A percentile compares a stretch with the other conserved stretches of the same genome.
phyloP scores from a whole-genome alignment of 2,888 invertebrate genomes.

The Tridacna gigas region DNA sequence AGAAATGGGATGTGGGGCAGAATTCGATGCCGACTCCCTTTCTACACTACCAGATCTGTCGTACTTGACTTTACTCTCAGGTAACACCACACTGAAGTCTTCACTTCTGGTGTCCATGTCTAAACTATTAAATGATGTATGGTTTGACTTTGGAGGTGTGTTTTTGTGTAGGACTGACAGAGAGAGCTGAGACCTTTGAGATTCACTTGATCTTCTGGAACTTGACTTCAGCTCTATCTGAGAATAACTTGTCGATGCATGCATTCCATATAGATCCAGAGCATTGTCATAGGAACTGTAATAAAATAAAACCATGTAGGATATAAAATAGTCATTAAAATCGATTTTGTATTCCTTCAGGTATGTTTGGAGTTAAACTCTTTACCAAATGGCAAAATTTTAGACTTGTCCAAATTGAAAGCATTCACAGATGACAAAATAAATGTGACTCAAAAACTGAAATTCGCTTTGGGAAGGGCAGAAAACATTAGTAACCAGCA shows the following conservation, averaged over 20 bases:
- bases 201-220: neutral
- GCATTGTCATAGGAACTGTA: conserved; percentile 62
- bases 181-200: conserved; percentile 22
- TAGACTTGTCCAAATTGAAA: no score
- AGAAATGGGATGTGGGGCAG: neutral
- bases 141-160: neutral
- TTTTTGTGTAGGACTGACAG: conserved; percentile 8
- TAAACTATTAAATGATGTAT: neutral
- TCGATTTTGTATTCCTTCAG: no score
- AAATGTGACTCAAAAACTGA: no score
- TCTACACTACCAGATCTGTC: neutral
- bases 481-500: no score
- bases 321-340: no score
- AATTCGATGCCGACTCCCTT: neutral
- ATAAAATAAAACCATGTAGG: neutral
- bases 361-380: no score
- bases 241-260: conserved; percentile 56
- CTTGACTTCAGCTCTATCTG: conserved; percentile 31
- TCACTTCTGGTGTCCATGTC: neutral
- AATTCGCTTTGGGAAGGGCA: no score
- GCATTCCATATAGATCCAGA: conserved; percentile 61
- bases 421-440: no score
- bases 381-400: no score
- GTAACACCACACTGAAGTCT: neutral
- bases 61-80: neutral